These are phyloP conservation scores for Sphaeridia pumilis DNA, from an alignment of 2,888 invertebrate genomes.

Conservation along the genomic window DNA sequence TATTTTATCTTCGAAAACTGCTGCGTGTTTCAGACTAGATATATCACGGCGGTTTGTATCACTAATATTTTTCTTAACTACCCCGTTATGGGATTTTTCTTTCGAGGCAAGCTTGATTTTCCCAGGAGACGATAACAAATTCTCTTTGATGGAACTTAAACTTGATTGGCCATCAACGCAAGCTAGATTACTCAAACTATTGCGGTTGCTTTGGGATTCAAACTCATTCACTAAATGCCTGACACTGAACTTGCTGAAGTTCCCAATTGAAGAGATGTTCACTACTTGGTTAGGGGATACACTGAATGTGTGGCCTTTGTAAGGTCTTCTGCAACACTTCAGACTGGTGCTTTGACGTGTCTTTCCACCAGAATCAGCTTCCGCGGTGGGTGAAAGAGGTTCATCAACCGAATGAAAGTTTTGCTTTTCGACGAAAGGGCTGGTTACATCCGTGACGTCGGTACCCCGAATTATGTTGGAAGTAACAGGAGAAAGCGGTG, in stretches of 20 bases:
- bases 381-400: too few relatives aligned
- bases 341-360: slow-evolving; percentile 23
- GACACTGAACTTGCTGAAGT: slow-evolving; percentile 34
- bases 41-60: background rate
- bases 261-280: slow-evolving; percentile 45
- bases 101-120: too few relatives aligned
- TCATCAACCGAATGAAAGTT: too few relatives aligned
- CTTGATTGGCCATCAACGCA: background rate
- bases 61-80: too few relatives aligned
- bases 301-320: slow-evolving; percentile 73
- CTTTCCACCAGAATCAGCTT: too few relatives aligned
- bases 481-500: too few relatives aligned
- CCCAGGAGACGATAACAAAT: too few relatives aligned
- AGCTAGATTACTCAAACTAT: slow-evolving; percentile 14
- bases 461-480: too few relatives aligned
- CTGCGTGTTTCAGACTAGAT: background rate
- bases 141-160: background rate
- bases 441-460: too few relatives aligned
- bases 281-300: slow-evolving; percentile 84
- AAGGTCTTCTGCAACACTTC: slow-evolving; percentile 72
- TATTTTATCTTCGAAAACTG: background rate
- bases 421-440: too few relatives aligned
- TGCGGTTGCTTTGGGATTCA: slow-evolving; percentile 28
- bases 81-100: background rate
- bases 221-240: slow-evolving; percentile 35